These are phyloP conservation scores for Melikaiella ostensackeni DNA, from an alignment of 2,888 invertebrate genomes.

Conservation along the genomic window DNA sequence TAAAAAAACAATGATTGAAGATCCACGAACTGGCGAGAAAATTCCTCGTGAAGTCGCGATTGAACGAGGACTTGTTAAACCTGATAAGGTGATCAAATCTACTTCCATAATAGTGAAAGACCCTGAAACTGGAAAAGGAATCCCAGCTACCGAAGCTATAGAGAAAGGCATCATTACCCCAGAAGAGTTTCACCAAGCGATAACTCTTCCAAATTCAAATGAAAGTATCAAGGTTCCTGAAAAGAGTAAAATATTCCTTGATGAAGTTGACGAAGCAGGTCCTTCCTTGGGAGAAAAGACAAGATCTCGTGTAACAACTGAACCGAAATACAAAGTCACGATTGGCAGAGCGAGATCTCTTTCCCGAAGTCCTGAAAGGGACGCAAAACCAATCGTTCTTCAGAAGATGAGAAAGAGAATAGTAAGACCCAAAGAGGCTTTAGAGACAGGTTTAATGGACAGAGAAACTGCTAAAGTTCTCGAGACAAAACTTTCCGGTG, in stretches of 20 bases:
- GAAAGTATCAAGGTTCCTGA: slow-evolving; percentile 44
- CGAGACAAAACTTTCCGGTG: slow-evolving; percentile 83
- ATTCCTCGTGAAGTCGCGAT: slow-evolving; percentile 90
- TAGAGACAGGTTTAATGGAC: slow-evolving; percentile 89
- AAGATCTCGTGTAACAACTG: slow-evolving; percentile 80
- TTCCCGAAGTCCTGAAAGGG: slow-evolving; percentile 80
- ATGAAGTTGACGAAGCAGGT: slow-evolving; percentile 65
- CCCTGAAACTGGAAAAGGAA: slow-evolving; percentile 78
- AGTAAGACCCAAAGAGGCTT: slow-evolving; percentile 86
- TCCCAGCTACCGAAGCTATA: slow-evolving; percentile 81
- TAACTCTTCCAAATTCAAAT: slow-evolving; percentile 50
- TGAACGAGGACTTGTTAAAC: slow-evolving; percentile 84
- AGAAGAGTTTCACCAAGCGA: slow-evolving; percentile 74
- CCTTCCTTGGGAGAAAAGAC: slow-evolving; percentile 81
- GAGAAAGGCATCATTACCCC: slow-evolving; percentile 80
- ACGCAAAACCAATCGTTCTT: slow-evolving; percentile 83
- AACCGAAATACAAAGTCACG: slow-evolving; percentile 84
- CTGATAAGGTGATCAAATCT: slow-evolving; percentile 56
- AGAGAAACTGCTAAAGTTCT: slow-evolving; percentile 85
- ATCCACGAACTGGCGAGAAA: slow-evolving; percentile 89
- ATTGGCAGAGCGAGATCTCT: slow-evolving; percentile 81
- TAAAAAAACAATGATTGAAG: slow-evolving; percentile 82
- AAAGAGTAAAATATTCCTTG: slow-evolving; percentile 79
- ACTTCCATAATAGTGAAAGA: slow-evolving; percentile 67
- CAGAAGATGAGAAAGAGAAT: slow-evolving; percentile 89